phyloP scores from a whole-genome alignment of 2,888 invertebrate species.

The Euphydryas editha region DNA sequence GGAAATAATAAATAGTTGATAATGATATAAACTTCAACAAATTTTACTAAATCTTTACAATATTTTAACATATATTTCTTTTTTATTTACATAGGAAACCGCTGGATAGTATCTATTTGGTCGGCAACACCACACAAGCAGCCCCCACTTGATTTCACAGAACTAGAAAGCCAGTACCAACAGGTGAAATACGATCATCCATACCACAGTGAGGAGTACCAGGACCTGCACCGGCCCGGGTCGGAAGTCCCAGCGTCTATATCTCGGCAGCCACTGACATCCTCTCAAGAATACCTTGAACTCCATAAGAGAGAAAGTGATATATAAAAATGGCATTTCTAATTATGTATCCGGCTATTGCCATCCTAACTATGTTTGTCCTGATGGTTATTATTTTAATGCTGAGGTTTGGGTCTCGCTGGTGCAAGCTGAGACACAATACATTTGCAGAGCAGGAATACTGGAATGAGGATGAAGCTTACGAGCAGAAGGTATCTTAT shows the following conservation, averaged over 20 bases:
- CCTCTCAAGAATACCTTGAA: constrained; percentile 84
- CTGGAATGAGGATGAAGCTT: constrained; percentile 86
- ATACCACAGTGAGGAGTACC: constrained; percentile 58
- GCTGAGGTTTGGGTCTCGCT: constrained; percentile 88
- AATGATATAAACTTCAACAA: no score
- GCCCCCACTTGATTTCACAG: constrained; percentile 91
- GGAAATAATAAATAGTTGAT: no score
- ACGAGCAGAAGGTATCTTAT: constrained; percentile 86
- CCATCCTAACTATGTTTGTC: constrained; percentile 88
- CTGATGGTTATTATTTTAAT: constrained; percentile 89
- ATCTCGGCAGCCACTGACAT: constrained; percentile 70
- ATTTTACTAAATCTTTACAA: background rate
- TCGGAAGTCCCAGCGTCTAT: constrained; percentile 61
- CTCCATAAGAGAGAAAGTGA: constrained; percentile 92
- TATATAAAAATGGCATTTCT: constrained; percentile 89
- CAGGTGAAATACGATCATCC: constrained; percentile 63
- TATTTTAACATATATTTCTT: background rate
- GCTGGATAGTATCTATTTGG: constrained; percentile 93
- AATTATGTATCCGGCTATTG: constrained; percentile 90
- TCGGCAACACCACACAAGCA: constrained; percentile 92
- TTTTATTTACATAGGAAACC: constrained; percentile 85
- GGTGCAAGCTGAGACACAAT: constrained; percentile 88
- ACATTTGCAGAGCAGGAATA: constrained; percentile 86
- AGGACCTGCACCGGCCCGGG: constrained; percentile 54
- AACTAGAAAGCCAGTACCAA: constrained; percentile 83